Evolutionary conservation across 2,888 invertebrate species (phyloP), one percentile per base, ranked within the genome.

Genomic region (Machimus atricapillus): DNA sequence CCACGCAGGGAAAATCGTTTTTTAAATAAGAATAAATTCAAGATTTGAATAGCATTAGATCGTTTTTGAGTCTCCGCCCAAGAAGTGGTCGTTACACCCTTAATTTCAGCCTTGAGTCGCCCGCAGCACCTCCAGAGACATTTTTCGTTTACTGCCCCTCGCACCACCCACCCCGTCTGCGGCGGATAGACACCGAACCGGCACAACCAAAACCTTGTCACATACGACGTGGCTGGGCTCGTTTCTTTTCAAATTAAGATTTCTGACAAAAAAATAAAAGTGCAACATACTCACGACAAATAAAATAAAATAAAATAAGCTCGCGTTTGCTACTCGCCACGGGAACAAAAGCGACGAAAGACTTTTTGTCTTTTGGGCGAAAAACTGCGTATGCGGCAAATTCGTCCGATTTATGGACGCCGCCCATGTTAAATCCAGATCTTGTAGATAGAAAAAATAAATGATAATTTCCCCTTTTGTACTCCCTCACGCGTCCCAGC

Each of bases 371-470:
- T 27, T n/a, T 66, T 27, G 23, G 23, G 23, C 23, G 66, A 27
- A 37, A 40, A 37, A 85, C 85, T 85, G 85, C 46, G 74, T 85
- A 46, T 74, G 74, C 74, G 73, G 43, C 27, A 23, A n/a, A 5
- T 82, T 58, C 43, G 31, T 74, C 46, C 34, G 8, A 37, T 74
- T 23, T 74, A 74, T 74, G 74, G 85, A 85, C 85, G 85, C 73
- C 85, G 85, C 85, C 85, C 85, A 85, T 85, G 74, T 43, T n/a
- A 74, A 85, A 46, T 74, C 74, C 85, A 31, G 46, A 14, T 37
- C 56, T 56, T 52, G 14, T 34, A 43, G n/a, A 40, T 7, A 40
- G 40, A 40, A 56, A 56, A 81, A 34, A 34, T 0, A 7, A 34
- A n/a, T 27, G 34, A 8, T 52, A 34, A 81, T 34, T 46, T 12